Conservation (phyloP, 2,113 vertebrate genomes). For the Syrmaticus mikado region DNA sequence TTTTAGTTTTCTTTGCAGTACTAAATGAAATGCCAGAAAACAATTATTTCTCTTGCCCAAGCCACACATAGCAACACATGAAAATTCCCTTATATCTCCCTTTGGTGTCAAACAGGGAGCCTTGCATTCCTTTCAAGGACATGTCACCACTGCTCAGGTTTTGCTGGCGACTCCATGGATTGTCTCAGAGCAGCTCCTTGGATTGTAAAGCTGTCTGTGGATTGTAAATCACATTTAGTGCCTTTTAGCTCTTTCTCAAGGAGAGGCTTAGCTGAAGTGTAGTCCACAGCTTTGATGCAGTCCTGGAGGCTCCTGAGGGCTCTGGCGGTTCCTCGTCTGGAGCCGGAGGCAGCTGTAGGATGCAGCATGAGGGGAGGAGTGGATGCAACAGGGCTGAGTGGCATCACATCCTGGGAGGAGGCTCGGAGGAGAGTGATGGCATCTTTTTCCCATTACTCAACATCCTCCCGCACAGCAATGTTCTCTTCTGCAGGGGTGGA, state of each 20-base stretch:
- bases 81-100: neutral
- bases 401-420: neutral
- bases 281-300: neutral
- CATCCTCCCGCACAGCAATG: neutral
- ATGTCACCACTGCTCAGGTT: neutral
- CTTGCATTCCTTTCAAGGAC: neutral
- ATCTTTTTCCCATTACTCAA: neutral
- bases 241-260: neutral
- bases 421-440: neutral
- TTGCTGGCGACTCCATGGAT: neutral
- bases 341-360: rapidly evolving
- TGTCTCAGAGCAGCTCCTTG: rapidly evolving
- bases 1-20: neutral
- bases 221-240: neutral
- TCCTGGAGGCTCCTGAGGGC: neutral
- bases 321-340: neutral
- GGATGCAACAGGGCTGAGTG: neutral
- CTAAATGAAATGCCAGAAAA: neutral
- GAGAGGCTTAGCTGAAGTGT: rapidly evolving
- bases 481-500: neutral
- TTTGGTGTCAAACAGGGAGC: neutral
- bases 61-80: neutral
- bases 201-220: neutral
- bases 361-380: neutral
- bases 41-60: neutral